Percentiles rank a stretch among this genome's conserved stretches.
phyloP scores from a whole-genome alignment of 2,113 vertebrate species.

The Rallus limicola region DNA sequence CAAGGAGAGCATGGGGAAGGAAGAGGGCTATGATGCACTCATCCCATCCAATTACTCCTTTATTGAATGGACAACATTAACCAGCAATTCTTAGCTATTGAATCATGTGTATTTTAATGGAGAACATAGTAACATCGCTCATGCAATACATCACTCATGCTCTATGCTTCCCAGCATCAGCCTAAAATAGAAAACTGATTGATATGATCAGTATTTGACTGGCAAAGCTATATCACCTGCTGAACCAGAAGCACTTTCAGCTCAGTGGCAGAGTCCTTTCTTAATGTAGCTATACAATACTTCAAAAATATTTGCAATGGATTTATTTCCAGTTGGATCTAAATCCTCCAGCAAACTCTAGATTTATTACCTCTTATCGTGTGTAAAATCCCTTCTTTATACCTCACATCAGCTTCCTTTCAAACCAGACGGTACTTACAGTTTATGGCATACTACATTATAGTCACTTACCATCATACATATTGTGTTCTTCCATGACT shows the following conservation, averaged over 20 bases:
- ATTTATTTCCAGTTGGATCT: conserved; percentile 32
- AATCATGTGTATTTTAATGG: neutral
- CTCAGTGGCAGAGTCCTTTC: neutral
- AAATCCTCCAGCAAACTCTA: conserved; percentile 23
- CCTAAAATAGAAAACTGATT: neutral
- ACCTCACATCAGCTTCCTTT: conserved; percentile 36
- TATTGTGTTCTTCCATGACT: conserved; percentile 16
- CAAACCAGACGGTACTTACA: conserved; percentile 40
- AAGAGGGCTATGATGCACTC: neutral
- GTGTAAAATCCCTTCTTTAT: conserved; percentile 47
- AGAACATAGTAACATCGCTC: neutral
- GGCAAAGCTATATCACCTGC: neutral
- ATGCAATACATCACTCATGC: neutral
- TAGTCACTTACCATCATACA: conserved; percentile 15
- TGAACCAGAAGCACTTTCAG: neutral
- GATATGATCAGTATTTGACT: neutral
- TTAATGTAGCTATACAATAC: neutral
- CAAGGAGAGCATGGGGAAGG: neutral
- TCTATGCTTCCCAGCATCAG: neutral
- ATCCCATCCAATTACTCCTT: neutral
- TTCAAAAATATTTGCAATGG: conserved; percentile 30
- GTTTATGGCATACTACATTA: conserved; percentile 53
- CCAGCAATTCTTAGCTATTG: neutral
- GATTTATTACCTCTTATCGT: conserved; percentile 37
- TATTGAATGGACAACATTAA: neutral